Evolutionary conservation across 2,797 vertebrate species (phyloP).

Genomic region (Oophaga sylvatica): DNA sequence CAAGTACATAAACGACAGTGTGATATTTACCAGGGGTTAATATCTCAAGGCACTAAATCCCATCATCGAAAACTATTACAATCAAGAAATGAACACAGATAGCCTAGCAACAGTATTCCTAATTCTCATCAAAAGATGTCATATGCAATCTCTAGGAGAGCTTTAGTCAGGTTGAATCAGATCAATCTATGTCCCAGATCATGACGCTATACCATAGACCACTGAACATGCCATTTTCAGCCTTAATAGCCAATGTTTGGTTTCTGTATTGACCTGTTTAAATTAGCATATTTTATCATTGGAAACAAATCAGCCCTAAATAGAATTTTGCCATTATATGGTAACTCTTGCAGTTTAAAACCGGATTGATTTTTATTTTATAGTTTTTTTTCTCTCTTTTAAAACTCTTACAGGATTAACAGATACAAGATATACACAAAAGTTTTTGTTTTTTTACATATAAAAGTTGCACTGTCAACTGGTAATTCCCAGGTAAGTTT

Average conservation of each 20-base stretch:
- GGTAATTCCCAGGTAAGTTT: not conserved
- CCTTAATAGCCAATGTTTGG: not conserved
- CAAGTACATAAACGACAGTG: slow-evolving; percentile 16
- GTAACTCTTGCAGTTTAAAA: no score
- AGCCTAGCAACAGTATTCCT: slow-evolving; percentile 45
- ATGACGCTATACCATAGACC: slow-evolving; percentile 38
- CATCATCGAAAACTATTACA: slow-evolving; percentile 56
- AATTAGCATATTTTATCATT: not conserved
- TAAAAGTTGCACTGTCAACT: not conserved
- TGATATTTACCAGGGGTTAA: slow-evolving; percentile 55
- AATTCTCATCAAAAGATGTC: slow-evolving; percentile 56
- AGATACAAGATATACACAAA: no score
- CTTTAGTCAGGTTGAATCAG: slow-evolving; percentile 48
- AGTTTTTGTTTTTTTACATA: no score
- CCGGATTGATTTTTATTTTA: no score
- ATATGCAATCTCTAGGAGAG: slow-evolving; percentile 35
- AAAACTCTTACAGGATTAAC: no score
- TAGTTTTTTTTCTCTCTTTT: no score
- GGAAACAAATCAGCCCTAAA: no score
- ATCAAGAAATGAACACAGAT: slow-evolving; percentile 52
- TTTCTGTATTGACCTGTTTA: not conserved
- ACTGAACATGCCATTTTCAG: slow-evolving; percentile 41
- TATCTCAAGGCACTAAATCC: slow-evolving; percentile 27
- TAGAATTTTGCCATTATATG: no score
- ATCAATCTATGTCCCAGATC: slow-evolving; percentile 38